Percentiles rank a stretch among this genome's conserved stretches.
phyloP scores from a whole-genome alignment of 2,113 vertebrate species.

The Apistogramma diplotaenia region DNA sequence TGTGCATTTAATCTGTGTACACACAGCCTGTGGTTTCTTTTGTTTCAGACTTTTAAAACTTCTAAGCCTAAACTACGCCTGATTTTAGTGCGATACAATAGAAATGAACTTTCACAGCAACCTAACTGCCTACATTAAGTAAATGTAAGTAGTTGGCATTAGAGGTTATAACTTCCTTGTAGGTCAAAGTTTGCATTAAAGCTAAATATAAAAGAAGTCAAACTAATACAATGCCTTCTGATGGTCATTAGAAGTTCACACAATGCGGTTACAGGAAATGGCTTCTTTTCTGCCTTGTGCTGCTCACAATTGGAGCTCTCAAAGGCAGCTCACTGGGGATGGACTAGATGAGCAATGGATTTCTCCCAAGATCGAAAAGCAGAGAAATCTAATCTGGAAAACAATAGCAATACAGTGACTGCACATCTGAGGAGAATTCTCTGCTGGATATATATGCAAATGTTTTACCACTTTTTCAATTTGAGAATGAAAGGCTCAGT shows the following conservation, averaged over 20 bases:
- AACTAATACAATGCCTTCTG: not conserved
- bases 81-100: not conserved
- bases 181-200: not conserved
- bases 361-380: not conserved
- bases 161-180: not conserved
- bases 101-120: not conserved
- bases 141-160: not conserved
- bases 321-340: not conserved
- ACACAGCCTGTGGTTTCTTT: not conserved
- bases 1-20: not conserved
- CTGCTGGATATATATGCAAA: not conserved
- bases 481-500: not conserved
- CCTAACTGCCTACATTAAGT: not conserved
- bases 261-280: not conserved
- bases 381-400: constrained; percentile 19
- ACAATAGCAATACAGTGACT: not conserved
- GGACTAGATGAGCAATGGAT: not conserved
- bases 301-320: constrained; percentile 1
- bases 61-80: not conserved
- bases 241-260: not conserved
- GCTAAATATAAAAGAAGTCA: not conserved
- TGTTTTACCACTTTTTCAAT: not conserved
- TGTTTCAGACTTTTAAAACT: not conserved
- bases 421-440: not conserved
- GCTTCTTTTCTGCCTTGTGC: not conserved